Evolutionary conservation across 2,797 vertebrate species (phyloP).

Genomic region (Argentina silus): DNA sequence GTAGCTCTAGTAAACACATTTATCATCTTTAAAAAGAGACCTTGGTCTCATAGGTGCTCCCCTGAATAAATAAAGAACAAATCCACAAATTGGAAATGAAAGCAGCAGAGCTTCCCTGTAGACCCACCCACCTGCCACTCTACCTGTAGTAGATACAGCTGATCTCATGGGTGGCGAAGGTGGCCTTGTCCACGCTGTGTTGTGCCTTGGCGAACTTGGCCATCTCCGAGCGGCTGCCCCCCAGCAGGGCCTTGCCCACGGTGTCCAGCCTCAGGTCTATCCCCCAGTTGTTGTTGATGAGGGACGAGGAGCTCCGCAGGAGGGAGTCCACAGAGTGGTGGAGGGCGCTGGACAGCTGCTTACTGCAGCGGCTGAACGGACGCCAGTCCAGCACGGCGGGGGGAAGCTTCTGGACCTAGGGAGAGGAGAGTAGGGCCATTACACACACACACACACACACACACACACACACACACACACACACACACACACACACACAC

Average conservation of each 20-base stretch:
- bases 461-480: too few species aligned
- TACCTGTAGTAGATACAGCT: conserved; percentile 82
- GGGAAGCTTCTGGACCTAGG: conserved; percentile 75
- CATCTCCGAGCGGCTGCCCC: conserved; percentile 78
- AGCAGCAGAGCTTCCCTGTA: background rate
- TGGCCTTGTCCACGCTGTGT: conserved; percentile 78
- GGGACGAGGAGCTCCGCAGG: conserved; percentile 74
- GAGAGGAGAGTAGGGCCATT: conserved; percentile 20
- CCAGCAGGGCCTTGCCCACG: conserved; percentile 68
- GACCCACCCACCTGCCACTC: background rate
- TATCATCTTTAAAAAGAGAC: too few species aligned
- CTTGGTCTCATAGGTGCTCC: too few species aligned
- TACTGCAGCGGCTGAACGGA: conserved; percentile 75
- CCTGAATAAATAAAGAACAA: too few species aligned
- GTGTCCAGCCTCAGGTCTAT: conserved; percentile 70
- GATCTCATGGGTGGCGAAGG: conserved; percentile 80
- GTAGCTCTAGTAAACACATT: too few species aligned
- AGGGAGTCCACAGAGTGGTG: conserved; percentile 81
- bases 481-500: too few species aligned
- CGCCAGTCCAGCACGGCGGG: conserved; percentile 79
- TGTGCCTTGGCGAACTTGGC: conserved; percentile 78
- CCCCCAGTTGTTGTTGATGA: conserved; percentile 79
- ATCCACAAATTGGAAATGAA: too few species aligned
- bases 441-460: too few species aligned
- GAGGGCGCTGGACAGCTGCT: conserved; percentile 78